phyloP scores from a whole-genome alignment of 2,797 vertebrate species.

The Sebastes glaucus region DNA sequence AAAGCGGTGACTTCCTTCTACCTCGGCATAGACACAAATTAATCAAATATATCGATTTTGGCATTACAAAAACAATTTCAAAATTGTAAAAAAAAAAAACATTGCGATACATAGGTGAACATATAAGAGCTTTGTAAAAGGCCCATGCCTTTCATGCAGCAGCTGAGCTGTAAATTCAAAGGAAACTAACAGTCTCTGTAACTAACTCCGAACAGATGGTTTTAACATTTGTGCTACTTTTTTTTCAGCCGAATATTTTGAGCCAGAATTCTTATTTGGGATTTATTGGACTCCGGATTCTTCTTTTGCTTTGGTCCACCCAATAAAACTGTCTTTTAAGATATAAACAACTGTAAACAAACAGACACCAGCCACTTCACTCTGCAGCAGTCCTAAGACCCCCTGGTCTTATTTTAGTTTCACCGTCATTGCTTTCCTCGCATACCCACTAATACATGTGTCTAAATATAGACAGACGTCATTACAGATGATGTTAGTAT shows the following conservation, averaged over 20 bases:
- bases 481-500: slow-evolving; percentile 43
- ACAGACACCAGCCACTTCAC: not conserved
- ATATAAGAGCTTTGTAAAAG: not conserved
- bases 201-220: not conserved
- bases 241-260: not conserved
- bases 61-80: too few relatives aligned
- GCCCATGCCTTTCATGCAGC: not conserved
- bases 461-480: slow-evolving; percentile 63
- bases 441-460: slow-evolving; percentile 26
- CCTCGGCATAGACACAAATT: too few relatives aligned
- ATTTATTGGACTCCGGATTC: not conserved
- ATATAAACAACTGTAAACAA: slow-evolving; percentile 14
- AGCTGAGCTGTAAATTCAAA: not conserved
- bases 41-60: too few relatives aligned
- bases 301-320: not conserved
- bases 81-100: too few relatives aligned
- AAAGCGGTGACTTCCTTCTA: too few relatives aligned
- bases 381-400: slow-evolving; percentile 13
- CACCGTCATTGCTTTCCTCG: slow-evolving; percentile 44
- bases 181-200: not conserved
- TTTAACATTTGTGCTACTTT: not conserved
- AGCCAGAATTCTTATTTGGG: not conserved
- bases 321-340: not conserved
- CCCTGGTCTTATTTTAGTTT: slow-evolving; percentile 56
- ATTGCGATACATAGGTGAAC: not conserved